A percentile compares a stretch with the other conserved stretches of the same genome.
phyloP scores from a whole-genome alignment of 2,888 invertebrate species.

The Fabriciana adippe region DNA sequence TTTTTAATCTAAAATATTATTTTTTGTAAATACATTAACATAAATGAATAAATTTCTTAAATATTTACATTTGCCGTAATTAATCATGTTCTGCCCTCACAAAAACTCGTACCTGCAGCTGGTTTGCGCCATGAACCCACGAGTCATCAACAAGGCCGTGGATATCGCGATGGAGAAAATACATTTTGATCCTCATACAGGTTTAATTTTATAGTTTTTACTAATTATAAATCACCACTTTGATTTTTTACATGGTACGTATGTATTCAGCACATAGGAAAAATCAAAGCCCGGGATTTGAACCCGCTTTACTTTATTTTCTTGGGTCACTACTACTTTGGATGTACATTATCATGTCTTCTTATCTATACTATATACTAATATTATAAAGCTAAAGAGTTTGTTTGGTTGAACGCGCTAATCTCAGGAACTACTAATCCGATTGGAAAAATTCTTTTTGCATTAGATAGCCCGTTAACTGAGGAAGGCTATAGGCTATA shows the following conservation, averaged over 20 bases:
- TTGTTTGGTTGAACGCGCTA: too few relatives aligned
- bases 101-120: conserved; percentile 73
- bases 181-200: conserved; percentile 56
- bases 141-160: conserved; percentile 69
- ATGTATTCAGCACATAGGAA: too few relatives aligned
- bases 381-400: too few relatives aligned
- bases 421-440: too few relatives aligned
- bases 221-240: background rate
- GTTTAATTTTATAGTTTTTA: conserved; percentile 44
- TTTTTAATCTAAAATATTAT: too few relatives aligned
- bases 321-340: too few relatives aligned
- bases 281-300: background rate
- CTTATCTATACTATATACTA: too few relatives aligned
- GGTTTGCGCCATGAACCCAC: conserved; percentile 65
- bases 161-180: conserved; percentile 59
- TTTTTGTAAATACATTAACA: conserved; percentile 1
- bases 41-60: conserved; percentile 7
- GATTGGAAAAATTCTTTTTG: too few relatives aligned
- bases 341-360: background rate
- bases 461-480: too few relatives aligned
- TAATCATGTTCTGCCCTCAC: conserved; percentile 63
- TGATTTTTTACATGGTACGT: too few relatives aligned
- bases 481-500: too few relatives aligned
- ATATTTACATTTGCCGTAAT: conserved; percentile 18
- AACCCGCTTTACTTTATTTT: background rate